These are phyloP conservation scores for Reticulitermes speratus DNA, from an alignment of 1,140 invertebrate species.

Conservation along the genomic window DNA sequence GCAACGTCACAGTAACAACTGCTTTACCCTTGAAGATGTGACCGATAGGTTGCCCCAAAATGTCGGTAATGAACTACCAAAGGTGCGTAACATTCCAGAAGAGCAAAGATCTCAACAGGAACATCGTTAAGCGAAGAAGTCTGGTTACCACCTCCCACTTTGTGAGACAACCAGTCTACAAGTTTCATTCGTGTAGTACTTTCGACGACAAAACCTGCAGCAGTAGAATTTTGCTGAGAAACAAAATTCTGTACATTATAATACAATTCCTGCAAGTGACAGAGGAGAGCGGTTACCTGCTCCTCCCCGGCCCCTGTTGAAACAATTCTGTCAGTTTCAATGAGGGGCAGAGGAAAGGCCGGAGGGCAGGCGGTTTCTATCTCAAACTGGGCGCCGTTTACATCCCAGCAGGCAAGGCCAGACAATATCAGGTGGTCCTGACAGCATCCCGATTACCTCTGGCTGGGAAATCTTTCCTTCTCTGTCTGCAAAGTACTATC, in stretches of 20 bases:
- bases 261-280: not conserved
- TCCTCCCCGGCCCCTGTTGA: not conserved
- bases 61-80: too few relatives aligned
- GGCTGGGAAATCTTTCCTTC: not conserved
- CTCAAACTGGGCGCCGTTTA: not conserved
- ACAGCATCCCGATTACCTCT: constrained; percentile 17
- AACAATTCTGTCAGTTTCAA: constrained; percentile 19
- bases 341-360: not conserved
- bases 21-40: too few relatives aligned
- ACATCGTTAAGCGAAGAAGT: too few relatives aligned
- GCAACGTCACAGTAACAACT: too few relatives aligned
- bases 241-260: not conserved
- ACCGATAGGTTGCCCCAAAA: too few relatives aligned
- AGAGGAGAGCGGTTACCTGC: not conserved
- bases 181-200: too few relatives aligned
- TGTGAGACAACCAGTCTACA: too few relatives aligned
- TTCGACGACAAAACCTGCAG: not conserved
- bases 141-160: too few relatives aligned
- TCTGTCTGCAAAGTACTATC: not conserved
- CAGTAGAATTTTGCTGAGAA: not conserved
- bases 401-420: not conserved
- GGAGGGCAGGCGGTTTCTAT: not conserved
- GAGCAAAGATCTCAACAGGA: too few relatives aligned
- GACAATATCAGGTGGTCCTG: constrained; percentile 5
- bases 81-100: too few relatives aligned